phyloP scores from a whole-genome alignment of 2,888 invertebrate species.

The Eupeodes luniger region DNA sequence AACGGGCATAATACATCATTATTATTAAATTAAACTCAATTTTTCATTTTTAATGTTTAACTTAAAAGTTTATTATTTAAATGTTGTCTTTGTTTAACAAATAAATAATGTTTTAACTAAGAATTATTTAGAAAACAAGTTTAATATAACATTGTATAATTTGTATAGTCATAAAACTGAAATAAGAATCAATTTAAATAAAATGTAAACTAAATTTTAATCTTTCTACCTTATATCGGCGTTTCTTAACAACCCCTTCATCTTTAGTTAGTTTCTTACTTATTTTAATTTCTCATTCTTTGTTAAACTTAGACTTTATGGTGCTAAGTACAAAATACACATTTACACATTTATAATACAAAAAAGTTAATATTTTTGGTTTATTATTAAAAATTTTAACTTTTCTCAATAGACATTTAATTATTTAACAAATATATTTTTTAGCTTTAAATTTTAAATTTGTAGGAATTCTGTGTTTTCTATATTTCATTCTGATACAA shows the following conservation, averaged over 20 bases:
- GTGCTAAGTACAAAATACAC: conserved; percentile 73
- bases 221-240: conserved; percentile 6
- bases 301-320: conserved; percentile 64
- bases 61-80: neutral
- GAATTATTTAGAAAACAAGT: neutral
- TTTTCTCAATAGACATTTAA: conserved; percentile 68
- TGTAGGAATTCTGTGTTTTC: conserved; percentile 53
- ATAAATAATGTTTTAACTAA: neutral
- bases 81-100: neutral
- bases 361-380: conserved; percentile 42
- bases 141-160: neutral
- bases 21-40: neutral
- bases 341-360: conserved; percentile 74
- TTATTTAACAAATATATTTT: conserved; percentile 55
- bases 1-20: too few relatives aligned
- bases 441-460: conserved; percentile 13
- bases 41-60: neutral
- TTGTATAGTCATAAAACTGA: neutral
- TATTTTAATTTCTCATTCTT: conserved; percentile 34
- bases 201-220: conserved; percentile 7
- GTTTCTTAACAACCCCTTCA: neutral
- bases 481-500: conserved; percentile 36
- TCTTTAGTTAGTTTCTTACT: conserved; percentile 15
- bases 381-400: conserved; percentile 27
- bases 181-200: neutral